These are phyloP conservation scores for Aegithalos caudatus DNA, from an alignment of 2,113 vertebrate species.

Conservation along the genomic window DNA sequence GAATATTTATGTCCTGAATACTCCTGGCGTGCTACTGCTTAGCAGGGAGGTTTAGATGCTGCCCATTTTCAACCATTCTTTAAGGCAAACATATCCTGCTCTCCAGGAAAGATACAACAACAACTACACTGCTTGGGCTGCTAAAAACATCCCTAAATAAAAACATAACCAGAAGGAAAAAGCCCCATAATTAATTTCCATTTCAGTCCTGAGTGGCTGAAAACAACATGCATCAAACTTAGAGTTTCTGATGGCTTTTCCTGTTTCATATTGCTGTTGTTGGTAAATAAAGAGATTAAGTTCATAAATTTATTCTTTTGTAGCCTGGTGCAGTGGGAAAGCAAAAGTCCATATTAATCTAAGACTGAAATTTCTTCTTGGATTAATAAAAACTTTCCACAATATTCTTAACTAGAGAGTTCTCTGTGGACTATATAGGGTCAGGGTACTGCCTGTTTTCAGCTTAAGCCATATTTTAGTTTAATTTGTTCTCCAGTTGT, in stretches of 20 bases:
- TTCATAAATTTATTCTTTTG: not conserved
- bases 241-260: not conserved
- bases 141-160: not conserved
- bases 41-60: not conserved
- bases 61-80: not conserved
- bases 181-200: not conserved
- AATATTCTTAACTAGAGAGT: not conserved
- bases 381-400: not conserved
- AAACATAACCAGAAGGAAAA: not conserved
- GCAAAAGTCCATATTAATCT: not conserved
- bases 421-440: accelerated
- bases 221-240: not conserved
- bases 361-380: not conserved
- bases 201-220: not conserved
- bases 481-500: not conserved
- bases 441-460: not conserved
- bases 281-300: not conserved
- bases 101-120: not conserved
- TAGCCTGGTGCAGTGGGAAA: not conserved
- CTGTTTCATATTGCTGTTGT: not conserved
- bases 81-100: not conserved
- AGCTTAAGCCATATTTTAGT: not conserved
- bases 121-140: not conserved
- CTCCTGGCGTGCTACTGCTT: accelerated
- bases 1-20: not conserved